Conservation (phyloP, 1,140 invertebrate species). For the Paraescarpia echinospica region DNA sequence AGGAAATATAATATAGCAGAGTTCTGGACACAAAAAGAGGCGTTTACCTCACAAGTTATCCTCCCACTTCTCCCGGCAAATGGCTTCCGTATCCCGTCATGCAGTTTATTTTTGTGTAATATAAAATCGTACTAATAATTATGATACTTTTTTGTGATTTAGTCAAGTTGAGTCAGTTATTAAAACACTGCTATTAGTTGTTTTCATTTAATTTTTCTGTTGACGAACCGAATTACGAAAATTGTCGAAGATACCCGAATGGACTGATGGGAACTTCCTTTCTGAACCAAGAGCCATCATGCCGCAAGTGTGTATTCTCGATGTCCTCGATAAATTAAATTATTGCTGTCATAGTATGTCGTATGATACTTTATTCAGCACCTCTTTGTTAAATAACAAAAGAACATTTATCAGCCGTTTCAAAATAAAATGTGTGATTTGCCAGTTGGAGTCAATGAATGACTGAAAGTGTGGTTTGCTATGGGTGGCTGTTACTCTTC, state of each 20-base stretch:
- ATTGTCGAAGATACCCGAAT: neutral
- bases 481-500: too few relatives aligned
- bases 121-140: neutral
- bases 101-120: neutral
- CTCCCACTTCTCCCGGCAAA: constrained; percentile 3
- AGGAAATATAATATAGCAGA: neutral
- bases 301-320: neutral
- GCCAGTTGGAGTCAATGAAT: neutral
- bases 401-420: neutral
- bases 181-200: neutral
- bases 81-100: neutral
- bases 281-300: neutral
- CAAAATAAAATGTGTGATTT: neutral
- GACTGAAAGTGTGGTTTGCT: neutral
- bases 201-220: neutral
- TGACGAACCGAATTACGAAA: neutral
- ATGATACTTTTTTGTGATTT: neutral
- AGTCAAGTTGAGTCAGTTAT: neutral
- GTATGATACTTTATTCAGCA: neutral
- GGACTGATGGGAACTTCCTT: neutral
- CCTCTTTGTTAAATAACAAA: neutral
- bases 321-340: neutral
- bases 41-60: neutral
- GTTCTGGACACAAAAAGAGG: neutral
- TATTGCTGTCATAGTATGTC: neutral